Percentiles rank a stretch among this genome's conserved stretches.
These are phyloP conservation scores for Galeopterus variegatus DNA, from an alignment of 2,113 vertebrate genomes.

Conservation along the genomic window DNA sequence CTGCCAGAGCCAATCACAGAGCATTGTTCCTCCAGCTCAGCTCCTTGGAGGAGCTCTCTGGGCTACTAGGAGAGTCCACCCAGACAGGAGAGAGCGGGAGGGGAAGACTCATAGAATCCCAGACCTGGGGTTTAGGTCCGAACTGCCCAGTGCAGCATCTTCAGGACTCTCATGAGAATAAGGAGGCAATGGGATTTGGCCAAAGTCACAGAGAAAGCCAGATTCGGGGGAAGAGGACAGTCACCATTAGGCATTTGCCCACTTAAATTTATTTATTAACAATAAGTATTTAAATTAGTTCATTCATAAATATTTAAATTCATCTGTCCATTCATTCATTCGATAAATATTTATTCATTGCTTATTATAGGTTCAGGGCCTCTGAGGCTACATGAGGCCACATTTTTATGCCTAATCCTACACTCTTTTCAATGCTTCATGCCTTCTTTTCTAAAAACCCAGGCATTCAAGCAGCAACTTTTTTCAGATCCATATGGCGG, in stretches of 20 bases:
- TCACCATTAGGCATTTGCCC: not conserved
- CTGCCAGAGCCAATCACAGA: conserved; percentile 63
- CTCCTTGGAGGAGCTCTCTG: not conserved
- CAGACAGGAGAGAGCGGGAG: not conserved
- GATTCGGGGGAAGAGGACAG: not conserved
- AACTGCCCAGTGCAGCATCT: not conserved
- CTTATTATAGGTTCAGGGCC: not conserved
- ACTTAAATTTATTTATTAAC: not conserved
- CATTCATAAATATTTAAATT: not conserved
- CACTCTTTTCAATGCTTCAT: not conserved
- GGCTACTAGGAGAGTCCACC: not conserved
- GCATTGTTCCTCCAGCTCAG: conserved; percentile 69
- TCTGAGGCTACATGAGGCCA: not conserved
- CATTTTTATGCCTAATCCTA: not conserved
- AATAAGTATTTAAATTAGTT: not conserved
- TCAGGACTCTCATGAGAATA: not conserved
- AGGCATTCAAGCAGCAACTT: not conserved
- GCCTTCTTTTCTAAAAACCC: not conserved
- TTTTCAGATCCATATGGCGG: not conserved
- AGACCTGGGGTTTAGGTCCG: not conserved
- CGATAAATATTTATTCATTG: not conserved
- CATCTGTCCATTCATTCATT: not conserved
- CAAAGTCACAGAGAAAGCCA: not conserved
- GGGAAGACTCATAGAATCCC: not conserved
- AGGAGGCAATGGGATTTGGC: not conserved